Conservation (phyloP, 2,797 vertebrate species). For the Hoplostethus atlanticus region DNA sequence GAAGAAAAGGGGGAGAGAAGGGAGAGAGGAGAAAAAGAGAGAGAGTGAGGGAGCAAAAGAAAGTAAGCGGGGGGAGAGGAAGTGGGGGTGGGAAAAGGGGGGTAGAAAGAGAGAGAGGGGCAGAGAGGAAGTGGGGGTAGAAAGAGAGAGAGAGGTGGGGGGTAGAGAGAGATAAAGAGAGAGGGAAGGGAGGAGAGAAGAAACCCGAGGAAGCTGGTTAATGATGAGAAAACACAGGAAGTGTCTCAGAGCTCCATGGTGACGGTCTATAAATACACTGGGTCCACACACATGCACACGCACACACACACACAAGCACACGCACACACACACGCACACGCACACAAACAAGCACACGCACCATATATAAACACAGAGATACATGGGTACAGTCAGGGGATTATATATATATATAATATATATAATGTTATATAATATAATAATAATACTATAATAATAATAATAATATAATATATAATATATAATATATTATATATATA, state of each 20-base stretch:
- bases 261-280: slow-evolving; percentile 68
- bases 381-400: slow-evolving; percentile 40
- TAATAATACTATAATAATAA: too few species aligned
- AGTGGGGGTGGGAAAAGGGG: not conserved
- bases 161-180: not conserved
- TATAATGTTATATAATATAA: too few species aligned
- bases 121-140: not conserved
- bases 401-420: not conserved
- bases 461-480: too few species aligned
- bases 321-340: too few species aligned
- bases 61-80: not conserved
- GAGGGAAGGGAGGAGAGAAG: not conserved
- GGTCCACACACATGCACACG: slow-evolving; percentile 42
- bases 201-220: slow-evolving; percentile 45
- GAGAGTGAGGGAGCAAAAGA: not conserved
- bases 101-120: not conserved
- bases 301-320: slow-evolving; percentile 35
- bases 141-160: too few species aligned
- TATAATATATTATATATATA: too few species aligned
- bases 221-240: slow-evolving; percentile 60
- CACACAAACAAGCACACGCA: too few species aligned
- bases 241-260: slow-evolving; percentile 69
- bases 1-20: not conserved
- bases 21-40: not conserved
- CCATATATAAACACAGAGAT: slow-evolving; percentile 65